These are phyloP conservation scores for Andinoacara biseriatus DNA, from an alignment of 2,113 vertebrate species.

Conservation along the genomic window DNA sequence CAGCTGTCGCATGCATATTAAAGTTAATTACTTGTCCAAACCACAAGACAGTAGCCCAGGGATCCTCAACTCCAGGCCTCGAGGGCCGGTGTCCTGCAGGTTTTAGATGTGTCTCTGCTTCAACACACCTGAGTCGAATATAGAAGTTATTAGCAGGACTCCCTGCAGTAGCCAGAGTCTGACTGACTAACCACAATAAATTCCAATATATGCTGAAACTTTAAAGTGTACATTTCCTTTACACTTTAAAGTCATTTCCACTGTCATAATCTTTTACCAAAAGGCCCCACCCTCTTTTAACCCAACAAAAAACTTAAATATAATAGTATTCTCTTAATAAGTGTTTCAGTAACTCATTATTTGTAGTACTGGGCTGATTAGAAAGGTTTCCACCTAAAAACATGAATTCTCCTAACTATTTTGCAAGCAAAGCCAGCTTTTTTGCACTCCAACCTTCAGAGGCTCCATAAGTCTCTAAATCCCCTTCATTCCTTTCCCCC, in stretches of 20 bases:
- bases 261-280: neutral
- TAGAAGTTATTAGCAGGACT: no score
- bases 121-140: no score
- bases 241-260: no score
- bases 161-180: neutral
- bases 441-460: slow-evolving; percentile 37
- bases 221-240: no score
- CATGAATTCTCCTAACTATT: slow-evolving; percentile 1
- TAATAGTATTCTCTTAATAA: neutral
- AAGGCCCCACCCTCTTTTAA: neutral
- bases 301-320: neutral
- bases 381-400: neutral
- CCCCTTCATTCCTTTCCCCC: slow-evolving; percentile 58
- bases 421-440: slow-evolving; percentile 46
- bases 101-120: no score
- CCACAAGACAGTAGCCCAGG: neutral
- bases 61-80: no score
- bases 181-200: neutral
- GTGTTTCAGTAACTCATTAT: neutral
- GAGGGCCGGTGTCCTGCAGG: no score
- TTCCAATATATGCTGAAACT: neutral
- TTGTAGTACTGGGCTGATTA: neutral
- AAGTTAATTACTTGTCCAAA: neutral
- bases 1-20: neutral
- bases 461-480: slow-evolving; percentile 64